Evolutionary conservation across 2,797 vertebrate genomes (phyloP), one percentile per base, ranked within the genome.

Genomic region (Halcyon badia): DNA sequence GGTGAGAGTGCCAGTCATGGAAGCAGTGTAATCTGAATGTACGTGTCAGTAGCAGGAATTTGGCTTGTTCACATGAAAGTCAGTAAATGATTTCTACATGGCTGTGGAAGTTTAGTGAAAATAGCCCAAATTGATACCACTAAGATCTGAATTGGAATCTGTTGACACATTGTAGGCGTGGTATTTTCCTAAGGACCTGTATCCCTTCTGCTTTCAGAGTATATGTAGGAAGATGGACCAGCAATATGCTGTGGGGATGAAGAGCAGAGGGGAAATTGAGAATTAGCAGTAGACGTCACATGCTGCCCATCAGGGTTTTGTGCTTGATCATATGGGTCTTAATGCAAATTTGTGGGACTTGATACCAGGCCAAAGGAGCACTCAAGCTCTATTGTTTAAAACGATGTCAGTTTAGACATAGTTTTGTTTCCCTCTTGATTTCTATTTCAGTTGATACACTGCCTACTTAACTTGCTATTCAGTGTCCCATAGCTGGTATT

Each of bases 271-370:
- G 88, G 86, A 87, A 95, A 79, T 3, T 15, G 66, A 65, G 51
- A 42, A 19, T 64, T 84, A 94, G 30, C 77, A 33, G 39, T 62
- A 84, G 90, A 72, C 39, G 66, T 96, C 95, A 96, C 90, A 90
- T 94, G 96, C 58, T 89, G 46, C 51, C 60, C 3, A 20, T 56
- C 48, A 87, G 33, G 28, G 25, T 83, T 91, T 79, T 94, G 71
- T 80, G 60, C 87, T 80, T 93, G 75, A 83, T 94, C 42, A 71
- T 83, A 51, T 30, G 71, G 79, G 33, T 73, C 84, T 80, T 31
- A 84, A 96, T 90, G 94, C 93, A 96, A 97, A 97, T 92, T 33
- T 87, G 77, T 62, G 71, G 77, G 46, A 54, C 66, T 61, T 72
- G 70, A 41, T 82, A 62, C 15, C 25, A 33, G 48, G 73, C 51